Base-by-base conservation (phyloP, 2,888 invertebrate species). In the Troglohyphantes excavatus region DNA sequence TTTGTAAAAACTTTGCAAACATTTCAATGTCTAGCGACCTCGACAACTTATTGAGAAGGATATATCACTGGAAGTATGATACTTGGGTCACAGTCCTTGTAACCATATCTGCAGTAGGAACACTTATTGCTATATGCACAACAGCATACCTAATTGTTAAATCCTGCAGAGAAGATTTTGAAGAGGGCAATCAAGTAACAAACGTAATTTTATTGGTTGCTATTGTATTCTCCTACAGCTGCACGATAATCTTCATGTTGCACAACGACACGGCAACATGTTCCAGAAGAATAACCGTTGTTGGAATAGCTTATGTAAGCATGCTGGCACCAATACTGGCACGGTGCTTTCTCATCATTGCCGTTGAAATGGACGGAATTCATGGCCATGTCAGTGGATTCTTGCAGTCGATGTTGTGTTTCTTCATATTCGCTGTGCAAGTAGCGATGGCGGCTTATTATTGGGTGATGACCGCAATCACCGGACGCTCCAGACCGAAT, bases 341-440 rank as follows among this genome's bases (percentile, higher is more conserved):
- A 11, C 94, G 96, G 19, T 94, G 95, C 1, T 94, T 96, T 6
- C 95, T 96, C 93, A 93, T 96, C 70, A 95, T 96, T 0, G 95
- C 96, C 1, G 95, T 95, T 70, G 95, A 93, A 91, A 95, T 95
- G 89, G 95, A 95, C 0, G 95, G 96, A 0, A 95, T 96, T 91
- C 94, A 96, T 91, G 95, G 95, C 3, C 96, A 96, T 92, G 95
- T 96, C 9, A 95, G 96, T 91, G 96, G 96, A 2, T 95, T 96
- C 61, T 95, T 96, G 7, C 96, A 96, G 92, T 94, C 95, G 0
- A 94, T 95, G 19, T 94, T 96, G 92, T 95, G 95, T 84, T 89
- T 91, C 68, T 91, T 92, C 88, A 92, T 92, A 81, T 81, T 91
- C 21, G 73, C 90, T 61, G 93, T 93, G n/a, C 93, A 94, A 61